Evolutionary conservation across 2,888 invertebrate species (phyloP).

Genomic region (Dynastes tityus): DNA sequence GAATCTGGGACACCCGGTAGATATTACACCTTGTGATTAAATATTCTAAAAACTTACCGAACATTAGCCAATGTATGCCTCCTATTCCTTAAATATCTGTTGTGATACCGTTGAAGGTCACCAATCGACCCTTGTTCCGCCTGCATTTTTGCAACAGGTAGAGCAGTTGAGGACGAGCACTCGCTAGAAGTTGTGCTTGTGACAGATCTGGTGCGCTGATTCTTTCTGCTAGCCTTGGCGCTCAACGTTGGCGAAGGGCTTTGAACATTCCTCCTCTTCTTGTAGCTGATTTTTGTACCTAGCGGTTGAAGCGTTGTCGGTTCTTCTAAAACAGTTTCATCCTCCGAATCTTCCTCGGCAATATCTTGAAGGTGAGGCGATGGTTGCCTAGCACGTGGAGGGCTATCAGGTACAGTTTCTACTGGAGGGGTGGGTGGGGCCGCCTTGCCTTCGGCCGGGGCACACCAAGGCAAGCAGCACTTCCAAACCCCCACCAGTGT

Average conservation of each 20-base stretch:
- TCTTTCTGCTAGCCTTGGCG: conserved; percentile 73
- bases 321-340: conserved; percentile 72
- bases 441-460: conserved; percentile 73
- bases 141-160: conserved; percentile 82
- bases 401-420: conserved; percentile 74
- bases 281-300: conserved; percentile 66
- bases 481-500: conserved; percentile 86
- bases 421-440: conserved; percentile 62
- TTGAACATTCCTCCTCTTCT: conserved; percentile 70
- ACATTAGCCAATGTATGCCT: conserved; percentile 93
- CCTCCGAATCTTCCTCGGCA: conserved; percentile 85
- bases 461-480: conserved; percentile 89
- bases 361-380: conserved; percentile 85
- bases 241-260: conserved; percentile 78
- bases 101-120: conserved; percentile 91
- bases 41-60: conserved; percentile 79
- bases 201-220: conserved; percentile 67
- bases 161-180: conserved; percentile 66
- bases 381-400: conserved; percentile 77
- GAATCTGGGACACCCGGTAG: no score
- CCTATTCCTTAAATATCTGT: conserved; percentile 87
- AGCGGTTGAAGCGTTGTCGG: conserved; percentile 70
- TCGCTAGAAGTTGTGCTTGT: conserved; percentile 64
- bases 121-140: conserved; percentile 94
- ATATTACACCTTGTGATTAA: no score